These are phyloP conservation scores for Aphelocoma coerulescens DNA, from an alignment of 2,113 vertebrate genomes.

Conservation along the genomic window DNA sequence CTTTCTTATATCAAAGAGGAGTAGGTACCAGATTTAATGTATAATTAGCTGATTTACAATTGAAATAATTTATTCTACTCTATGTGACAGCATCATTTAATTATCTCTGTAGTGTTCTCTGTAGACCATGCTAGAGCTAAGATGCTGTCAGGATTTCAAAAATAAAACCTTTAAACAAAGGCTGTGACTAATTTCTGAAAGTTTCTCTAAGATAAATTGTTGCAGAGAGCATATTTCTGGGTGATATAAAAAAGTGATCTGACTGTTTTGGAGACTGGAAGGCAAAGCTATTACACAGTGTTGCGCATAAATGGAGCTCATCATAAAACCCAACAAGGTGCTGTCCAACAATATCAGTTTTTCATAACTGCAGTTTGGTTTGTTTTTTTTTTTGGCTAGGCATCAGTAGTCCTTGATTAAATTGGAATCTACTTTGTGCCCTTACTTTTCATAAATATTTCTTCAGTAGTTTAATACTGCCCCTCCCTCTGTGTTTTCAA, in stretches of 20 bases:
- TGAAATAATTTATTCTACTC: slow-evolving; percentile 18
- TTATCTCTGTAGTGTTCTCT: not conserved
- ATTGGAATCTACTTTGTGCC: not conserved
- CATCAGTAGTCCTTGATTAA: not conserved
- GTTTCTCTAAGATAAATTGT: not conserved
- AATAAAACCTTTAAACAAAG: slow-evolving; percentile 5
- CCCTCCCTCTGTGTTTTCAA: not conserved
- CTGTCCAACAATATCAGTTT: not conserved
- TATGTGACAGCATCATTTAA: not conserved
- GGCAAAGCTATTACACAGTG: not conserved
- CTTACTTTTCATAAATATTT: not conserved
- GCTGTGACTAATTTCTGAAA: not conserved
- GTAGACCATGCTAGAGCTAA: not conserved
- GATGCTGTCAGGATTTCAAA: not conserved
- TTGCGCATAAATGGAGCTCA: not conserved
- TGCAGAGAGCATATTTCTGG: not conserved
- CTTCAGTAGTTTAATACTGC: not conserved
- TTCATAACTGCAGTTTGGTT: not conserved
- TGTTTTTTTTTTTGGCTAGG: not conserved
- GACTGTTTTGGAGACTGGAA: not conserved
- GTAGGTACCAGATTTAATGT: not conserved
- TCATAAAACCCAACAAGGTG: not conserved
- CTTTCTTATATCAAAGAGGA: not conserved
- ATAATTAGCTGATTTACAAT: not conserved
- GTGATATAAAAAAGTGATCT: not conserved